phyloP scores from a whole-genome alignment of 2,888 invertebrate species.

The Fragum whitleyi region DNA sequence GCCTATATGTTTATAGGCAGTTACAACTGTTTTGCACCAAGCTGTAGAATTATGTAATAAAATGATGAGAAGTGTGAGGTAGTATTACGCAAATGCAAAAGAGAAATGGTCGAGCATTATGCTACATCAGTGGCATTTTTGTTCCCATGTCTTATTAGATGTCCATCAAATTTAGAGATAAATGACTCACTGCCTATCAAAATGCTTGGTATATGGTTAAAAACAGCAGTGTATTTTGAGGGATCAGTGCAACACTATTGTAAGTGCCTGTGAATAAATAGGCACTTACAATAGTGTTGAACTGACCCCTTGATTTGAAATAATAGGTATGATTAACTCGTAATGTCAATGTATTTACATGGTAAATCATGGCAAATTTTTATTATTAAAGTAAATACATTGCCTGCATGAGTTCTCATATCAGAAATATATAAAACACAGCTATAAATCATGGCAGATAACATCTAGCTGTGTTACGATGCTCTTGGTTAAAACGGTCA shows the following conservation, averaged over 20 bases:
- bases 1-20: no score
- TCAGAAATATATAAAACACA: background rate
- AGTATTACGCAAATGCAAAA: slow-evolving; percentile 1
- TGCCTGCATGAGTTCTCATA: slow-evolving; percentile 11
- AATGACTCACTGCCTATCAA: no score
- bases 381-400: background rate
- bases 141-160: background rate
- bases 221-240: no score
- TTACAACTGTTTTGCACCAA: no score
- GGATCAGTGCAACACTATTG: no score
- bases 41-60: background rate
- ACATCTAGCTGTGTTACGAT: background rate
- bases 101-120: background rate
- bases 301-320: no score
- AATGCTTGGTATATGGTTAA: background rate
- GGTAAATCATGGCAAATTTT: slow-evolving; percentile 25
- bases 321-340: background rate
- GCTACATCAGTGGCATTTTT: background rate
- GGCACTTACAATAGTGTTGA: no score
- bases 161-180: no score
- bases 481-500: no score
- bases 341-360: slow-evolving; percentile 3
- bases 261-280: no score
- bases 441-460: slow-evolving; percentile 14
- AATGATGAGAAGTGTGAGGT: slow-evolving; percentile 26